Conservation (phyloP, 1,140 invertebrate species). For the Harlomillsia oculata region DNA sequence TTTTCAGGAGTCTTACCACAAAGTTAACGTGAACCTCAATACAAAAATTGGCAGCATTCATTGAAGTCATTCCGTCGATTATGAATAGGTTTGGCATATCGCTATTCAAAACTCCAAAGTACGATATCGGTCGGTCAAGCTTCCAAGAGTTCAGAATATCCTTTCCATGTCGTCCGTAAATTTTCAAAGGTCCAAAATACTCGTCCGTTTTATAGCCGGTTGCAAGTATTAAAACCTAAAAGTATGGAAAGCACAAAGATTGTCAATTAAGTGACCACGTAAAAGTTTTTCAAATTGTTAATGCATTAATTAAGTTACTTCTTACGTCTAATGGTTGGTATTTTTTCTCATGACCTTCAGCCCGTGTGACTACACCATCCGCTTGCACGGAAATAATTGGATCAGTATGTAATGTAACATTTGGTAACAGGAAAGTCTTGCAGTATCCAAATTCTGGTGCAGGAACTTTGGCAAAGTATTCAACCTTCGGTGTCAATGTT, state of each 20-base stretch:
- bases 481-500: slow-evolving; percentile 7
- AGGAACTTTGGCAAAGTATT: slow-evolving; percentile 18
- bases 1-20: no score
- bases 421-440: neutral
- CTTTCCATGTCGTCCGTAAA: slow-evolving; percentile 3
- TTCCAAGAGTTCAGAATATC: slow-evolving; percentile 11
- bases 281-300: neutral
- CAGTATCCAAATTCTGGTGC: slow-evolving; percentile 11
- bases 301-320: neutral
- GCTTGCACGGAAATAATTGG: slow-evolving; percentile 3
- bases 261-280: neutral
- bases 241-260: neutral
- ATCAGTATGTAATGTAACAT: slow-evolving; percentile 8
- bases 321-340: slow-evolving; percentile 18
- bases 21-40: no score
- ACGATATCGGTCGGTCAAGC: neutral
- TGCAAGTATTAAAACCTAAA: slow-evolving; percentile 22
- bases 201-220: slow-evolving; percentile 24
- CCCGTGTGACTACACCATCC: slow-evolving; percentile 6
- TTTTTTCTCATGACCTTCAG: neutral
- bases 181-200: slow-evolving; percentile 20
- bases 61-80: slow-evolving; percentile 10
- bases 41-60: no score
- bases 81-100: slow-evolving; percentile 17
- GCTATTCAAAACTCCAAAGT: slow-evolving; percentile 1